These are phyloP conservation scores for Drosophila willistoni DNA, from an alignment of 1,140 invertebrate genomes.

Conservation along the genomic window DNA sequence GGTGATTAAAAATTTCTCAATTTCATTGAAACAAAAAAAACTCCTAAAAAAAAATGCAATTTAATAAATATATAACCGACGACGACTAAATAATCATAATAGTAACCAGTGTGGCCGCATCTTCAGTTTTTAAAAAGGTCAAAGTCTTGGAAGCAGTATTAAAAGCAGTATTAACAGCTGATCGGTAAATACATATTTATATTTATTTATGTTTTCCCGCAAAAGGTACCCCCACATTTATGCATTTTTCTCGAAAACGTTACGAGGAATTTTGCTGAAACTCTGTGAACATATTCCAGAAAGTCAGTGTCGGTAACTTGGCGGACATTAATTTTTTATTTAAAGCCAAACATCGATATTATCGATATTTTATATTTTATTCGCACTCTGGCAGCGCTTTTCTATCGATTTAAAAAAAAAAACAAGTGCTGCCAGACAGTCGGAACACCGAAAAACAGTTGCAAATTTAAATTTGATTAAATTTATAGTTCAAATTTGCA, in stretches of 20 bases:
- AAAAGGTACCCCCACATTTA: too few relatives aligned
- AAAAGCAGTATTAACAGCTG: background rate
- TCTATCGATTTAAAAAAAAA: background rate
- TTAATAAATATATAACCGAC: constrained; percentile 3
- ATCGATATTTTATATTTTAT: too few relatives aligned
- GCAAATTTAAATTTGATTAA: background rate
- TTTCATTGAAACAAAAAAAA: constrained; percentile 45
- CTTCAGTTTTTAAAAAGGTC: background rate
- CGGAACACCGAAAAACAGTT: background rate
- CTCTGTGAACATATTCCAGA: too few relatives aligned
- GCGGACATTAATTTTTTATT: background rate
- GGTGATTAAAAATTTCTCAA: constrained; percentile 12
- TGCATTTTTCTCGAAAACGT: too few relatives aligned
- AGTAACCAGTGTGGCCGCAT: background rate
- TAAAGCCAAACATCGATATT: too few relatives aligned
- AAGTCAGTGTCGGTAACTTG: too few relatives aligned
- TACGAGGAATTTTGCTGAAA: too few relatives aligned
- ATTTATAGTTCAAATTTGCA: background rate
- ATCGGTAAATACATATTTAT: background rate
- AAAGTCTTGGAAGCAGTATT: background rate
- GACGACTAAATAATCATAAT: constrained; percentile 4
- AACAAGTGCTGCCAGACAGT: background rate
- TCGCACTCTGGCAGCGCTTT: background rate
- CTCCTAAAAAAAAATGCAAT: background rate
- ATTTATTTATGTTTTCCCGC: too few relatives aligned